These are phyloP conservation scores for Neodontobutis hainanensis DNA, from an alignment of 2,113 vertebrate genomes.

Conservation along the genomic window DNA sequence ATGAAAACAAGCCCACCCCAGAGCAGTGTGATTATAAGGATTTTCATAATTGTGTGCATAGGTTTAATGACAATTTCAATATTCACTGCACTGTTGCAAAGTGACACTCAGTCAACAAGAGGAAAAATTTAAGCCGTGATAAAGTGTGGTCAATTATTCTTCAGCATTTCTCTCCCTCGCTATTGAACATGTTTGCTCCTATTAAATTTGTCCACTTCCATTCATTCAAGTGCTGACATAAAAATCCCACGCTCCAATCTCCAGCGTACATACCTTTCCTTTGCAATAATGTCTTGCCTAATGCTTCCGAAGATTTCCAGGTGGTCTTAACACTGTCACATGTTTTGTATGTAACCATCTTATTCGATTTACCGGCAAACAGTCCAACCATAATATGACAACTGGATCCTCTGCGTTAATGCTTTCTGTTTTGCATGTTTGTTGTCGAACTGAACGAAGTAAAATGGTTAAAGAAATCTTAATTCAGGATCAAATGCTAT, in stretches of 20 bases:
- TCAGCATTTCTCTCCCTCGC: not conserved
- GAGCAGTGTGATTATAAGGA: constrained; percentile 15
- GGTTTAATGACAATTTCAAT: constrained; percentile 24
- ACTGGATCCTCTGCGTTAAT: constrained; percentile 55
- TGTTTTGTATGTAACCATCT: constrained; percentile 31
- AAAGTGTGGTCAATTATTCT: constrained; percentile 22
- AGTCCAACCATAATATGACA: constrained; percentile 36
- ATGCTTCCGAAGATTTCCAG: constrained; percentile 75
- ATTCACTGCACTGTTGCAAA: constrained; percentile 7
- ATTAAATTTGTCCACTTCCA: constrained; percentile 20
- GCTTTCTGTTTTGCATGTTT: constrained; percentile 70
- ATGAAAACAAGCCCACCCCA: not conserved
- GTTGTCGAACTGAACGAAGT: constrained; percentile 46
- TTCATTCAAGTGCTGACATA: constrained; percentile 40
- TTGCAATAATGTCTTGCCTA: constrained; percentile 71
- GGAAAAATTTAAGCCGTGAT: constrained; percentile 23
- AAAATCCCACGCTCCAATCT: constrained; percentile 1
- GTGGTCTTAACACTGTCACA: constrained; percentile 50
- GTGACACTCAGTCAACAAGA: constrained; percentile 12
- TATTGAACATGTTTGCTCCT: constrained; percentile 11
- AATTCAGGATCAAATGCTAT: constrained; percentile 28
- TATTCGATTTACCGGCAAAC: constrained; percentile 40
- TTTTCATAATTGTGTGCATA: constrained; percentile 41
- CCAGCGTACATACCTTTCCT: constrained; percentile 50
- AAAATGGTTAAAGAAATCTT: constrained; percentile 15